These are phyloP conservation scores for Calephelis nemesis DNA, from an alignment of 1,140 invertebrate species.

Conservation along the genomic window DNA sequence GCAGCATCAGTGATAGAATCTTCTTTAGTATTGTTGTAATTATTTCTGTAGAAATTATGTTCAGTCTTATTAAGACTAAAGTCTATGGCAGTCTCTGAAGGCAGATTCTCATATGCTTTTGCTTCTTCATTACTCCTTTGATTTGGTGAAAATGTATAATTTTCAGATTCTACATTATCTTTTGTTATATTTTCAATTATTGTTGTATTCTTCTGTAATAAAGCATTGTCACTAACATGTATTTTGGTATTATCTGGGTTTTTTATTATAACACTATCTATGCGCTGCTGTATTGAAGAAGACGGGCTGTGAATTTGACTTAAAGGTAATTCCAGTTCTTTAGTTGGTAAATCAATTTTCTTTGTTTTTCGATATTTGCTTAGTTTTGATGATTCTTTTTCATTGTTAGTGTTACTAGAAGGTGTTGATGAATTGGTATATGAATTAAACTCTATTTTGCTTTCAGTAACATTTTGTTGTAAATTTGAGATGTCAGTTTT, in stretches of 20 bases:
- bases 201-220: conserved; percentile 28
- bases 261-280: conserved; percentile 73
- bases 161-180: not conserved
- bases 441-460: conserved; percentile 8
- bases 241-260: conserved; percentile 62
- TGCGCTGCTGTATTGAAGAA: conserved; percentile 28
- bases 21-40: not conserved
- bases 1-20: not conserved
- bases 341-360: conserved; percentile 33
- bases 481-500: conserved; percentile 48
- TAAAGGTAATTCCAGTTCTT: conserved; percentile 31
- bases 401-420: conserved; percentile 32
- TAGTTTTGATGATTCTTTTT: conserved; percentile 59
- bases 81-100: conserved; percentile 45
- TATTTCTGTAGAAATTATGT: not conserved
- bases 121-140: not conserved
- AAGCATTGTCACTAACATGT: not conserved
- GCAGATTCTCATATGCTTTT: not conserved
- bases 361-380: conserved; percentile 70
- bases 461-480: conserved; percentile 18
- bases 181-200: not conserved
- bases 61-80: conserved; percentile 49
- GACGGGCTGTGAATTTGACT: conserved; percentile 27
- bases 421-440: conserved; percentile 4
- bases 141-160: not conserved